phyloP scores from a whole-genome alignment of 2,888 invertebrate species.

The Eubasilissa splendida region DNA sequence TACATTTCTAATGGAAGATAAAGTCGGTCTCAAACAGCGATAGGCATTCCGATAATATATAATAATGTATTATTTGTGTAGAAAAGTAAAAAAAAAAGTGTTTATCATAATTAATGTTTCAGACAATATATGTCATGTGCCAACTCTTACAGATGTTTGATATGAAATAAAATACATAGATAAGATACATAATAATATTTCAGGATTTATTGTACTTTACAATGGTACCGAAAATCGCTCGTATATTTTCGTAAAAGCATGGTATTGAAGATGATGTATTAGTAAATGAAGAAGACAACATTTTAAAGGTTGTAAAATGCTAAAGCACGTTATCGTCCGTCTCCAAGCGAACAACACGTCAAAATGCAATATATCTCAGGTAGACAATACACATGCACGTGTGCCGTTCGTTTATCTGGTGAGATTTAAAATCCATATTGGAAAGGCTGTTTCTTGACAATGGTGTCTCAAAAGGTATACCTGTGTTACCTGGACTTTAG shows the following conservation, averaged over 20 bases:
- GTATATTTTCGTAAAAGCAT: slow-evolving; percentile 29
- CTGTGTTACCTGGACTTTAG: slow-evolving; percentile 34
- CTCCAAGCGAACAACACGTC: slow-evolving; percentile 24
- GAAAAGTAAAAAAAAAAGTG: no score
- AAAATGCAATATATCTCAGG: slow-evolving; percentile 21
- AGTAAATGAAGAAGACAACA: background rate
- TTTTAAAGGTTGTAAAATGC: slow-evolving; percentile 21
- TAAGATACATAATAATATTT: no score
- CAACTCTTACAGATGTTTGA: no score
- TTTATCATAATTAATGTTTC: no score
- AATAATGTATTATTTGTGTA: no score
- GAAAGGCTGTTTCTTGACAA: slow-evolving; percentile 37
- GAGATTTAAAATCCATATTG: slow-evolving; percentile 39
- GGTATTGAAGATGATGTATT: slow-evolving; percentile 1
- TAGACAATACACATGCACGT: slow-evolving; percentile 40
- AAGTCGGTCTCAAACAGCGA: no score
- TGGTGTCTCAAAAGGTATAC: slow-evolving; percentile 38
- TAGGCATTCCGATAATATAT: no score
- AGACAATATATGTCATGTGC: no score
- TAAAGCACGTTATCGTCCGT: slow-evolving; percentile 18
- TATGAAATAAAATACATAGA: no score
- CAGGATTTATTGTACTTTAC: background rate
- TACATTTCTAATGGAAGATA: no score
- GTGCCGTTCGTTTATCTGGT: slow-evolving; percentile 30
- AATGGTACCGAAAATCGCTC: slow-evolving; percentile 32